Conservation (phyloP, 2,888 invertebrate species). For the Digitonthophagus gazella region DNA sequence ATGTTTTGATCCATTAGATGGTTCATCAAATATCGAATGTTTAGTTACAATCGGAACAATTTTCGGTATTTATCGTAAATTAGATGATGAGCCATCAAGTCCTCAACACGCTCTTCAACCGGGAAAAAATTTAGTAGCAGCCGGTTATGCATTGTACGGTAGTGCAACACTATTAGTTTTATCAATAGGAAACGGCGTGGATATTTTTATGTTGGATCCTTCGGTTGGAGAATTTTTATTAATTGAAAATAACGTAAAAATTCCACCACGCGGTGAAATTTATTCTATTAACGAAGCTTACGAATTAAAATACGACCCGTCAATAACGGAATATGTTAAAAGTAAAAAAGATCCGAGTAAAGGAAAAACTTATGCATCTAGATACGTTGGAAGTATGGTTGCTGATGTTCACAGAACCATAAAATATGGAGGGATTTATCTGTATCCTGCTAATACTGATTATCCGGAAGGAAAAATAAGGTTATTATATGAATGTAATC, state of each 20-base stretch:
- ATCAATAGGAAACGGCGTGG: constrained; percentile 66
- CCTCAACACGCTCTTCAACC: constrained; percentile 81
- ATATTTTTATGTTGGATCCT: constrained; percentile 68
- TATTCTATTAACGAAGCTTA: constrained; percentile 79
- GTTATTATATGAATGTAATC: constrained; percentile 94
- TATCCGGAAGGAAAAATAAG: constrained; percentile 94
- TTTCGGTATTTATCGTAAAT: constrained; percentile 80
- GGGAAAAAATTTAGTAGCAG: constrained; percentile 83
- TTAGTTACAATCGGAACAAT: constrained; percentile 97
- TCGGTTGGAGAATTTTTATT: constrained; percentile 78
- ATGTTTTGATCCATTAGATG: constrained; percentile 96
- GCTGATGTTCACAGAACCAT: constrained; percentile 98
- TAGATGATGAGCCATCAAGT: constrained; percentile 51
- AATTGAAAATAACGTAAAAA: constrained; percentile 81
- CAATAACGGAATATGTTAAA: constrained; percentile 75
- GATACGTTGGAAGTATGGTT: constrained; percentile 99
- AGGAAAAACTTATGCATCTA: constrained; percentile 87
- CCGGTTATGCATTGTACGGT: constrained; percentile 95
- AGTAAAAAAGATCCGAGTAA: constrained; percentile 85
- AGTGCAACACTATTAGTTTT: constrained; percentile 95
- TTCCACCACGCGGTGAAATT: constrained; percentile 85
- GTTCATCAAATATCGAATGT: constrained; percentile 98
- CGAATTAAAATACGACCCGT: constrained; percentile 67
- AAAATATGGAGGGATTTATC: constrained; percentile 98
- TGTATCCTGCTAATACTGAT: constrained; percentile 92